Evolutionary conservation across 2,797 vertebrate genomes (phyloP).

Genomic region (Microctenopoma lineatum): DNA sequence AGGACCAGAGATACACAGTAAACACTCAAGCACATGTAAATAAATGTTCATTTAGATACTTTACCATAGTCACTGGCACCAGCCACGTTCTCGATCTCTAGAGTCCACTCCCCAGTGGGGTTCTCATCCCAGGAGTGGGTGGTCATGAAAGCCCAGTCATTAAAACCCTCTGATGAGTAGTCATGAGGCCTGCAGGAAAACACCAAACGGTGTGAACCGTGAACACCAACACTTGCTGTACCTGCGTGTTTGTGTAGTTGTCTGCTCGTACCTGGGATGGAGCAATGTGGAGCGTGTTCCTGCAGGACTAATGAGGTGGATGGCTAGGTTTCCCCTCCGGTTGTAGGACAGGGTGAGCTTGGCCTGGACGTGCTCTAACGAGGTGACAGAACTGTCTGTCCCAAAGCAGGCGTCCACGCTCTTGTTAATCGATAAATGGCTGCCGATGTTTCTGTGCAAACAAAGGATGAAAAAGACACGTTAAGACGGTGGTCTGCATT

Average conservation of each 20-base stretch:
- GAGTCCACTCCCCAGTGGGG: constrained; percentile 90
- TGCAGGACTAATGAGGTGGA: constrained; percentile 93
- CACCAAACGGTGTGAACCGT: constrained; percentile 6
- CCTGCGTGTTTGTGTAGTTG: background rate
- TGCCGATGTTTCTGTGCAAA: constrained; percentile 91
- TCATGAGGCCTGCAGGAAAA: constrained; percentile 88
- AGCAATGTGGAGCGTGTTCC: constrained; percentile 95
- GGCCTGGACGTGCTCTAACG: constrained; percentile 93
- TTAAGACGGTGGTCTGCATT: constrained; percentile 3
- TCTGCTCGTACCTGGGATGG: constrained; percentile 87
- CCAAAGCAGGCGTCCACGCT: constrained; percentile 89
- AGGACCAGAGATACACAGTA: background rate
- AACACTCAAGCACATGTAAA: background rate
- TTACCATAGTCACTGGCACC: constrained; percentile 85
- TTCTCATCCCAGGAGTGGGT: constrained; percentile 98
- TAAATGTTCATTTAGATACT: background rate
- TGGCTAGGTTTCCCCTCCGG: constrained; percentile 94
- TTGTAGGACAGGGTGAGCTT: constrained; percentile 95
- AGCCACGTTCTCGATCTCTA: constrained; percentile 92
- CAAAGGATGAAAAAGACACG: background rate
- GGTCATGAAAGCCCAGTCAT: constrained; percentile 99
- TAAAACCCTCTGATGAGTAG: constrained; percentile 97
- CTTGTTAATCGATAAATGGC: constrained; percentile 87
- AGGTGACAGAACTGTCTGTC: constrained; percentile 86
- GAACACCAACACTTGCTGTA: background rate